Conservation (phyloP, 2,113 vertebrate species). For the Calonectris borealis region DNA sequence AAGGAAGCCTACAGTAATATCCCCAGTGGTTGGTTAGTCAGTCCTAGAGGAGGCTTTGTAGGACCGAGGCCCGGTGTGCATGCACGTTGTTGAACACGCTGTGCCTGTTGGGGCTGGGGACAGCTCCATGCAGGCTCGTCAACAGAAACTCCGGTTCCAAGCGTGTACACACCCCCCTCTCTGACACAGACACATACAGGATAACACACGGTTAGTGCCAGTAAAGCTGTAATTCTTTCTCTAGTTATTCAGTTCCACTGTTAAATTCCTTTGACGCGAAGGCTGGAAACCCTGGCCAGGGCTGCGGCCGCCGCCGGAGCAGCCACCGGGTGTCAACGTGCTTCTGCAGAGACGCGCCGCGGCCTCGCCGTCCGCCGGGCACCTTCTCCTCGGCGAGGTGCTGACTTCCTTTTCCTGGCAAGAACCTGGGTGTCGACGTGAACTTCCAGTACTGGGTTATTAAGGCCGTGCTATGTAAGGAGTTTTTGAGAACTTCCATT, state of each 20-base stretch:
- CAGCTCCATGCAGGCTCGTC: accelerated
- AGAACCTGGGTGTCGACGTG: too few species aligned
- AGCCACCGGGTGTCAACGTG: background rate
- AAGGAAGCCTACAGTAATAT: background rate
- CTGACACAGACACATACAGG: too few species aligned
- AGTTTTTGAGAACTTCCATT: background rate
- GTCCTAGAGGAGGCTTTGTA: background rate
- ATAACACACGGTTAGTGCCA: too few species aligned
- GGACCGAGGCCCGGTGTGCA: background rate
- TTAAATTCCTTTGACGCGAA: too few species aligned
- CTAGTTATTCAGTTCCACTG: background rate
- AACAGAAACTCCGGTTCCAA: background rate
- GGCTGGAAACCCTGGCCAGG: background rate
- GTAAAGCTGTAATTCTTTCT: background rate
- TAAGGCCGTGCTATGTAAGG: too few species aligned
- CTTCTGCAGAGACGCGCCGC: background rate
- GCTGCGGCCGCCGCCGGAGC: background rate
- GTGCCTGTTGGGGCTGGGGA: background rate
- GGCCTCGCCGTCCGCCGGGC: background rate
- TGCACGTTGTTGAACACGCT: accelerated
- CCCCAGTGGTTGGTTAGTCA: background rate
- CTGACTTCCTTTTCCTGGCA: background rate
- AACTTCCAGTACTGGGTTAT: too few species aligned
- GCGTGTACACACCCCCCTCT: too few species aligned
- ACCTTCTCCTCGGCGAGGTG: background rate